phyloP scores from a whole-genome alignment of 2,113 vertebrate genomes.

The Cololabis saira region DNA sequence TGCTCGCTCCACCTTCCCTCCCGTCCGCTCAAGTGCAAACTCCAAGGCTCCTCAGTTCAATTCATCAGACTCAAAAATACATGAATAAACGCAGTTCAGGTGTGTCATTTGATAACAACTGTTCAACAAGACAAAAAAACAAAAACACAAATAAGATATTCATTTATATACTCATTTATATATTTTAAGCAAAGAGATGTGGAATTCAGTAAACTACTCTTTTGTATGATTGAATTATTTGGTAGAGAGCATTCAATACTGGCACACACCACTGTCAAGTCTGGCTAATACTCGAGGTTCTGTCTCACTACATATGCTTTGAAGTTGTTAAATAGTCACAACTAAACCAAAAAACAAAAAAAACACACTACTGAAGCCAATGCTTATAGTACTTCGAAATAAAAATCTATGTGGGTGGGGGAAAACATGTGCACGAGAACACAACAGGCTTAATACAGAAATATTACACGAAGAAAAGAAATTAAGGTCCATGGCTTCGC shows the following conservation, averaged over 20 bases:
- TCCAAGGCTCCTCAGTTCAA: constrained; percentile 78
- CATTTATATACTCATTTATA: constrained; percentile 20
- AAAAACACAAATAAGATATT: constrained; percentile 39
- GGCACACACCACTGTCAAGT: constrained; percentile 78
- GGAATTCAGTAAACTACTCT: constrained; percentile 83
- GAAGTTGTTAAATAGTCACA: constrained; percentile 72
- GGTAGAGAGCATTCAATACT: constrained; percentile 86
- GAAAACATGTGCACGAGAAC: background rate
- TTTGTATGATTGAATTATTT: constrained; percentile 81
- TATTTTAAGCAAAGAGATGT: constrained; percentile 71
- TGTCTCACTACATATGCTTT: constrained; percentile 64
- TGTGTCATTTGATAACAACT: constrained; percentile 70
- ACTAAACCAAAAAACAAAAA: constrained; percentile 52
- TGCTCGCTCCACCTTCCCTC: constrained; percentile 3
- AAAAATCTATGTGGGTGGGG: constrained; percentile 40
- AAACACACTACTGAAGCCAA: constrained; percentile 62
- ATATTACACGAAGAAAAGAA: constrained; percentile 51
- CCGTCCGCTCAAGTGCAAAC: constrained; percentile 80
- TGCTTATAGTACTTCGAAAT: constrained; percentile 63
- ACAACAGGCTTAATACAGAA: constrained; percentile 41
- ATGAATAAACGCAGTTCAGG: constrained; percentile 52
- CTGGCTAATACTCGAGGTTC: constrained; percentile 82
- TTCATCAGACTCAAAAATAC: constrained; percentile 58
- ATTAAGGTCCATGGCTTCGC: constrained; percentile 85
- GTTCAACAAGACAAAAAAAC: constrained; percentile 60